phyloP scores from a whole-genome alignment of 1,140 invertebrate species.

The Megathymus violae region DNA sequence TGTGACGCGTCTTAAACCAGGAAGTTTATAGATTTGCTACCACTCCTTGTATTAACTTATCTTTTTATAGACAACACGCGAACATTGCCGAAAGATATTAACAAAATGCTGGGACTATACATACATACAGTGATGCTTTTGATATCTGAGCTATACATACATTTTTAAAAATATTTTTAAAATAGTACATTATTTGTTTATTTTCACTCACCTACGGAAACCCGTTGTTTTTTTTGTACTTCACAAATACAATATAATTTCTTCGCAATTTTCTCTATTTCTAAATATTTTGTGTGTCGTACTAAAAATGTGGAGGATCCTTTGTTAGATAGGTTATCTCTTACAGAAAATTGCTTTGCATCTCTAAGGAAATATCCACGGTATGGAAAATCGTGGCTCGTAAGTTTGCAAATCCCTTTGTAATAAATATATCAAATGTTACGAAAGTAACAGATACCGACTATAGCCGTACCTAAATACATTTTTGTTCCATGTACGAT shows the following conservation, averaged over 20 bases:
- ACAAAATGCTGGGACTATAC: no score
- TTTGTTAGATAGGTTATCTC: conserved; percentile 60
- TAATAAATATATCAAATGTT: conserved; percentile 43
- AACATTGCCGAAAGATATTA: no score
- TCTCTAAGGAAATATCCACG: conserved; percentile 72
- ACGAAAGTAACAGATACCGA: not conserved
- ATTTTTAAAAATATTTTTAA: no score
- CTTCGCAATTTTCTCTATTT: not conserved
- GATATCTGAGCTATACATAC: no score
- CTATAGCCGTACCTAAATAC: no score
- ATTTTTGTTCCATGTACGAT: not conserved
- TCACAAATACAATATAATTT: not conserved
- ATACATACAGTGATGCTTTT: no score
- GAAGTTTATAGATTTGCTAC: no score
- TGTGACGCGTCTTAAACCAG: no score
- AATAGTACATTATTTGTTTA: no score
- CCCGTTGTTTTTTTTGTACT: not conserved
- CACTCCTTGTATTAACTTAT: no score
- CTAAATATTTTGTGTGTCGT: not conserved
- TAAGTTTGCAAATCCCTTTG: conserved; percentile 48
- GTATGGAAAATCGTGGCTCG: conserved; percentile 57
- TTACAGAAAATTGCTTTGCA: conserved; percentile 75
- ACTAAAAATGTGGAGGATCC: conserved; percentile 4
- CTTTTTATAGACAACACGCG: no score
- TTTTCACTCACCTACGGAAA: no score